A percentile compares a stretch with the other conserved stretches of the same genome.
Evolutionary conservation across 2,888 invertebrate species (phyloP).

Genomic region (Tubulanus polymorphus): DNA sequence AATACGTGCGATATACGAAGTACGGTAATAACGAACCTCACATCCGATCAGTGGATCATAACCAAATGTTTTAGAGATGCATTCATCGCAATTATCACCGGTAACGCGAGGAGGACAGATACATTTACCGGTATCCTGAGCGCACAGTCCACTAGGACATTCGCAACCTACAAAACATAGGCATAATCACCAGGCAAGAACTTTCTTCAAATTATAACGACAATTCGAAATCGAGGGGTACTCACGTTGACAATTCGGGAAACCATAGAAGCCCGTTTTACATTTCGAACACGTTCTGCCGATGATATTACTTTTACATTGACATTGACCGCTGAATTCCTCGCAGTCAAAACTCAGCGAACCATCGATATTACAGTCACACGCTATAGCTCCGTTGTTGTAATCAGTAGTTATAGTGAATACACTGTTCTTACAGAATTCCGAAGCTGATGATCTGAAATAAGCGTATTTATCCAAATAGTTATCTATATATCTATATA

Average conservation of each 20-base stretch:
- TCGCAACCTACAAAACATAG: constrained; percentile 49
- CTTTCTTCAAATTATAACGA: not conserved
- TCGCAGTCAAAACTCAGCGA: constrained; percentile 84
- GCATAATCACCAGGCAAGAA: not conserved
- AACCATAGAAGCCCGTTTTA: constrained; percentile 87
- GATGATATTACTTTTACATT: constrained; percentile 87
- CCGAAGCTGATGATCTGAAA: constrained; percentile 8
- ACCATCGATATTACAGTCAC: constrained; percentile 84
- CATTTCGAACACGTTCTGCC: constrained; percentile 64
- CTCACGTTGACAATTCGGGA: constrained; percentile 78
- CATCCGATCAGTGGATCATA: constrained; percentile 88
- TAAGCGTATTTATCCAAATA: too few species aligned
- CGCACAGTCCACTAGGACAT: constrained; percentile 82
- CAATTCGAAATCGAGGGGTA: constrained; percentile 5
- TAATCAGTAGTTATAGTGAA: constrained; percentile 93
- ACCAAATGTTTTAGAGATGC: constrained; percentile 70
- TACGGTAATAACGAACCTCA: constrained; percentile 56
- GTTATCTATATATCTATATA: too few species aligned
- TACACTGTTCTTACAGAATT: constrained; percentile 82
- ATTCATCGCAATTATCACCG: constrained; percentile 84
- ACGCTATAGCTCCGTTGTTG: constrained; percentile 86
- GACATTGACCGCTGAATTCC: constrained; percentile 93
- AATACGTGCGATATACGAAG: not conserved
- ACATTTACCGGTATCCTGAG: constrained; percentile 82
- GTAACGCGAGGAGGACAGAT: constrained; percentile 87